Evolutionary conservation across 1,140 invertebrate species (phyloP).

Genomic region (Anastrepha obliqua): DNA sequence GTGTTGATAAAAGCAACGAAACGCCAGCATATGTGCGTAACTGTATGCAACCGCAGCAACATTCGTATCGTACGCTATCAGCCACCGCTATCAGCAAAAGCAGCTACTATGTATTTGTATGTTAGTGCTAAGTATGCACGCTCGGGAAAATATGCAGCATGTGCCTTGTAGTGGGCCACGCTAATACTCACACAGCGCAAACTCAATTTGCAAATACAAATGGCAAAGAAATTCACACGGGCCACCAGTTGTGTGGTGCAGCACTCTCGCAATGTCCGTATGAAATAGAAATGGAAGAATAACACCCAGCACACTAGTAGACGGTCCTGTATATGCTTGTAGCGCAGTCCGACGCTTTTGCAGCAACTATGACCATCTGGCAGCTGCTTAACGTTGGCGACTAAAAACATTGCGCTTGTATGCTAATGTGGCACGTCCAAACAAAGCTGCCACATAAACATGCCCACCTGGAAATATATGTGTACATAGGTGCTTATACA

Average conservation of each 20-base stretch:
- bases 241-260: background rate
- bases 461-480: conserved; percentile 1
- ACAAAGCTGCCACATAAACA: conserved; percentile 12
- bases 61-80: background rate
- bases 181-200: background rate
- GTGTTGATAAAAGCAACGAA: background rate
- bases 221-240: background rate
- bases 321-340: background rate
- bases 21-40: background rate
- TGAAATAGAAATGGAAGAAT: background rate
- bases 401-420: conserved; percentile 24
- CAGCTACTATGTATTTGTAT: background rate
- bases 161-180: background rate
- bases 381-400: conserved; percentile 6
- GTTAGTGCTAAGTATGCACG: background rate
- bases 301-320: no score
- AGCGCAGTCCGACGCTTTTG: background rate
- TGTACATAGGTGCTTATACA: background rate
- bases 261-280: background rate
- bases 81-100: background rate
- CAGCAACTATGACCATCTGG: conserved; percentile 18
- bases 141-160: background rate
- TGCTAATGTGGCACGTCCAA: conserved; percentile 35
- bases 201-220: conserved; percentile 46
- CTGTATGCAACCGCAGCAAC: background rate